phyloP scores from a whole-genome alignment of 2,113 vertebrate species.

The Pristiophorus japonicus region DNA sequence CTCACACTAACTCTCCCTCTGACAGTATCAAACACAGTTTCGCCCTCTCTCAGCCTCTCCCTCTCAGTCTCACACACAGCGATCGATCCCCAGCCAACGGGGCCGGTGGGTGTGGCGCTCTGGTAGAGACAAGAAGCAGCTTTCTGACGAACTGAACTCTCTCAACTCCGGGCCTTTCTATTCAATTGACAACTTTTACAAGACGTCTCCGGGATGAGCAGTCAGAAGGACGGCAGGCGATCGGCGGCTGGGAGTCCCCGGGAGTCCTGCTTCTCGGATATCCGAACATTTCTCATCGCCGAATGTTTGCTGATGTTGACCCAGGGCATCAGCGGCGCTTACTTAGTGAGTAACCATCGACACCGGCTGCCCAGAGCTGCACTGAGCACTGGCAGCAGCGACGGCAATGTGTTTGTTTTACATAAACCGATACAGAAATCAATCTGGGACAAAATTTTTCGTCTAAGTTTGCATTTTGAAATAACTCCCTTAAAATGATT shows the following conservation, averaged over 20 bases:
- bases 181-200: neutral
- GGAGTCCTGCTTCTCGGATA: slow-evolving; percentile 1
- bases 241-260: neutral
- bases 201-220: neutral
- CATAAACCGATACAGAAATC: neutral
- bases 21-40: neutral
- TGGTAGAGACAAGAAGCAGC: neutral
- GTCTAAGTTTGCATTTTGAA: neutral
- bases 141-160: neutral
- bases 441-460: neutral
- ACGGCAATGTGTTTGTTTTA: neutral
- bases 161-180: neutral
- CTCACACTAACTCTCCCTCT: no score
- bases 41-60: neutral
- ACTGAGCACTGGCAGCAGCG: neutral
- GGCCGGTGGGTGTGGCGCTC: slow-evolving; percentile 14
- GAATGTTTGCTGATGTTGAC: slow-evolving; percentile 32
- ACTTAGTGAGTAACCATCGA: neutral
- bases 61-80: neutral
- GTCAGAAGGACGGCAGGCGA: neutral
- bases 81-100: neutral
- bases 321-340: slow-evolving; percentile 32
- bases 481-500: neutral
- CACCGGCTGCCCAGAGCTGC: neutral
- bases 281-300: slow-evolving; percentile 17